Percentiles rank a stretch among this genome's conserved stretches.
phyloP scores from a whole-genome alignment of 53 echinoderm and acorn worm species.

The Mesocentrotus franciscanus region DNA sequence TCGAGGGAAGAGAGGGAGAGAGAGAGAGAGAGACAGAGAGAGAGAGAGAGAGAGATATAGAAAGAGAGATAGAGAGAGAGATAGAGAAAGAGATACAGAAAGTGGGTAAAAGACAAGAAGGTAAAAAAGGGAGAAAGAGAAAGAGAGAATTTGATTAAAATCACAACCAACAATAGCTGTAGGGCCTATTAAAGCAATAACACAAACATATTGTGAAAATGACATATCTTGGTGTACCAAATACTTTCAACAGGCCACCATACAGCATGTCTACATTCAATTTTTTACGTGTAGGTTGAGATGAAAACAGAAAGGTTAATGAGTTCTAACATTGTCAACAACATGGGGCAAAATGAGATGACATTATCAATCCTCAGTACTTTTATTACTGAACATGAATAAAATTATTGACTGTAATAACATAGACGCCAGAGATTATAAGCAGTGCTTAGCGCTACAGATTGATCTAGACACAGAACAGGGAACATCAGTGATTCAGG shows the following conservation, averaged over 20 bases:
- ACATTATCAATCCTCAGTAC: background rate
- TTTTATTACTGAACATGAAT: background rate
- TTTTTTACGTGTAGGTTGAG: background rate
- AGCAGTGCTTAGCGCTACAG: background rate
- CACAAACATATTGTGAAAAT: background rate
- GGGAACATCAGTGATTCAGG: background rate
- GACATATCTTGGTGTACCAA: background rate
- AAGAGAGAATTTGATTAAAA: background rate
- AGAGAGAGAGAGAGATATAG: too few relatives aligned
- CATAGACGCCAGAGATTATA: background rate
- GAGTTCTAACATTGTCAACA: background rate
- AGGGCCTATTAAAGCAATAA: background rate
- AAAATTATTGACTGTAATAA: conserved; percentile 17
- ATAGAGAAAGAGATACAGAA: background rate
- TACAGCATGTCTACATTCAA: background rate
- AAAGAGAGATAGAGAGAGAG: background rate
- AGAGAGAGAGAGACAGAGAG: too few relatives aligned
- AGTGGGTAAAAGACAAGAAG: too few relatives aligned
- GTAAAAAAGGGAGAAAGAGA: background rate
- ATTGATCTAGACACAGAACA: background rate
- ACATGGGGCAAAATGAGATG: background rate
- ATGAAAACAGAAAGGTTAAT: background rate
- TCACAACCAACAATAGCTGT: background rate
- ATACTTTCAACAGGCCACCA: background rate
- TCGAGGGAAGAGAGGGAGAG: background rate